A percentile compares a stretch with the other conserved stretches of the same genome.
Conservation (phyloP, 1,140 invertebrate species). For the Saccostrea echinata region DNA sequence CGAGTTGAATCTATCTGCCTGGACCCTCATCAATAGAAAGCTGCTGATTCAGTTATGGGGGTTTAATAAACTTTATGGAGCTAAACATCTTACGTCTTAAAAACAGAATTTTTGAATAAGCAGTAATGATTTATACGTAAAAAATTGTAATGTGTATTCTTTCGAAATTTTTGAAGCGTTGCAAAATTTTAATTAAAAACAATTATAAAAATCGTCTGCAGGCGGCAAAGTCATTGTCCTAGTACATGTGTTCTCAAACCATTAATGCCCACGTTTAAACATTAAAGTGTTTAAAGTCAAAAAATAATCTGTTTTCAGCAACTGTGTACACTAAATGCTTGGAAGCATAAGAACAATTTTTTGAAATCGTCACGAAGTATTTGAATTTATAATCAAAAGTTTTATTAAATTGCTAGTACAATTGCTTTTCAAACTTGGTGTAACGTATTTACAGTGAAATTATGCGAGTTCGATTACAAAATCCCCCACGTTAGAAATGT, state of each 20-base stretch:
- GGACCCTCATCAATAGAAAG: too few relatives aligned
- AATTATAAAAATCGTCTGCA: background rate
- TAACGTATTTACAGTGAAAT: background rate
- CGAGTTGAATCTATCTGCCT: too few relatives aligned
- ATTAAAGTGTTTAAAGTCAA: background rate
- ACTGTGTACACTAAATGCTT: background rate
- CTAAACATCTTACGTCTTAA: background rate
- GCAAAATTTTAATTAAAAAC: background rate
- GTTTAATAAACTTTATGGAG: background rate
- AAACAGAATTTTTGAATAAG: background rate
- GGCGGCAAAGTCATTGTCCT: background rate
- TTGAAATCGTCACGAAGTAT: background rate
- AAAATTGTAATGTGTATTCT: background rate
- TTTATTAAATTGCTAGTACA: background rate
- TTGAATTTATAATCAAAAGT: background rate
- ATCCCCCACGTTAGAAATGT: background rate
- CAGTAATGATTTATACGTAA: background rate
- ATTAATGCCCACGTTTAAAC: background rate
- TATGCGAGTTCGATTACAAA: background rate
- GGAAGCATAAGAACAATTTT: background rate
- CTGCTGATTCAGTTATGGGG: background rate
- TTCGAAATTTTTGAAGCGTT: background rate
- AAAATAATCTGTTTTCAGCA: background rate
- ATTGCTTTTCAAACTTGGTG: background rate
- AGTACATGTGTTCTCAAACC: slow-evolving; percentile 13